Evolutionary conservation across 2,888 invertebrate species (phyloP), one percentile per base, ranked within the genome.

Genomic region (Arctia plantaginis): DNA sequence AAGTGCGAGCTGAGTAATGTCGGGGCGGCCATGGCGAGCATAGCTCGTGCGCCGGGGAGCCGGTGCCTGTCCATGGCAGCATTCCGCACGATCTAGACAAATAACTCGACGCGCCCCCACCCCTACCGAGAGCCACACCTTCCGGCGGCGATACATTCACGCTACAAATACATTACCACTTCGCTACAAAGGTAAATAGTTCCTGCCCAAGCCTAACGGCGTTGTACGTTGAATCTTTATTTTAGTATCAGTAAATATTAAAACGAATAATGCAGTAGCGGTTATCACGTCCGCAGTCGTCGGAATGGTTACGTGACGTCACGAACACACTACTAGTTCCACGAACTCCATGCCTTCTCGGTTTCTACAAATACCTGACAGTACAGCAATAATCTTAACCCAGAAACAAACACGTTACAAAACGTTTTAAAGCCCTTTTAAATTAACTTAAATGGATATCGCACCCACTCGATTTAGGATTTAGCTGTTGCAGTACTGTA

Each of bases 71-170:
- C 80, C 81, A 71, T 79, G 69, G 72, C 76, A 81, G 86, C 87
- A 89, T 89, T 88, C 88, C 87, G 73, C 81, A 74, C 87, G 84
- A 81, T 83, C 86, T 86, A 85, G 82, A 85, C 88, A 87, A 88
- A 87, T 87, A 88, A 78, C 84, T 81, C 72, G 80, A 79, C 80
- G 76, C 82, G 78, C 80, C 80, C 78, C 79, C 59, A 44, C 78
- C 75, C 39, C 69, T 67, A 67, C 77, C 70, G n/a, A 66, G 76
- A 35, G n/a, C 78, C 59, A 65, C 59, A 27, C 44, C 23, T 41
- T 47, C 41, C 70, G 72, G 66, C 62, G 44, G 55, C 27, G 41
- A 44, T 47, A 51, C 35, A 41, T 73, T 23, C 12, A 27, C 33
- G 10, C 66, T 23, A 39, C 18, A 64, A 30, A 35, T 80, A 77